Evolutionary conservation across 1,140 invertebrate species (phyloP), one percentile per base, ranked within the genome.

Genomic region (Stegodyphus dumicola): DNA sequence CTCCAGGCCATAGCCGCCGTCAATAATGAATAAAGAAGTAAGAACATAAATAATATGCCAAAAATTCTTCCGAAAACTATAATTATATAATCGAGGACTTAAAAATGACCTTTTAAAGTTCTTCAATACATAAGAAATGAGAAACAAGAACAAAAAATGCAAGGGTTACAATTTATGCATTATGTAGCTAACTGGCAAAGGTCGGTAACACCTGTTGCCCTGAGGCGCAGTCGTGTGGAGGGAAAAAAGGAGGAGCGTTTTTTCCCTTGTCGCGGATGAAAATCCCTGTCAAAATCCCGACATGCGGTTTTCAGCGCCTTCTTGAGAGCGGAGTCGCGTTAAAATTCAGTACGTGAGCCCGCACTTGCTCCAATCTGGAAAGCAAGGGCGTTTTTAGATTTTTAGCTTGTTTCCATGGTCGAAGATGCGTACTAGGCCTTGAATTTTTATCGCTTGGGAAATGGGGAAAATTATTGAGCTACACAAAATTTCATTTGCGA

Each of bases 61-160:
- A 83, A 75, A 85, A 56, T 85, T 76, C 53, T 53, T 52, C 49
- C 74, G 73, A 77, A 85, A 85, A 85, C 81, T 85, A 77, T 85
- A 85, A 85, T 85, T 85, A 85, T 85, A 77, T 85, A 85, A 85
- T 76, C 81, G 81, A 69, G 54, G 74, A 85, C 74, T 85, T 85
- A 85, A 85, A 85, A 85, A 85, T 77, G 81, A 85, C 81, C 81
- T 85, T 85, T 85, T 85, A 85, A 85, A 85, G 81, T 85, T 69
- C 71, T 85, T 77, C 74, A 56, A 85, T 85, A 85, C 76, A 77
- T 85, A 85, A 85, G 73, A 85, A 85, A 85, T 69, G 65, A 76
- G 73, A 69, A 85, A 85, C 77, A 85, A 85, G 76, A 53, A 77
- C 17, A 85, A 17, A 7, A 67, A 67, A 67, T n/a, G 74, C 74